Base-by-base conservation (phyloP, 2,113 vertebrate genomes). In the Protobothrops mucrosquamatus region DNA sequence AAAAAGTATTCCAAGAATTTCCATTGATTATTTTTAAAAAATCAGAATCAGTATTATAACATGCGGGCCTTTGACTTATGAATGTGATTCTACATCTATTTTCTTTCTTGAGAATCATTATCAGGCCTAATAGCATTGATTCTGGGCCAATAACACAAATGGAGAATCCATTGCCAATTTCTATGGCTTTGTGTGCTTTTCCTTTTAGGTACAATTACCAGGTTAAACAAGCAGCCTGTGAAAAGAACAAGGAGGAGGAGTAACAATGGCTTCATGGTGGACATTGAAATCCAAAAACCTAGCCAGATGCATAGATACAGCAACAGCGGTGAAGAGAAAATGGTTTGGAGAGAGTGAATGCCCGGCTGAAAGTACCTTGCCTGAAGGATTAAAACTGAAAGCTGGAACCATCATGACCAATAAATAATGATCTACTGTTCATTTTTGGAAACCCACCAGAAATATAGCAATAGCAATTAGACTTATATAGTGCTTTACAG, bases 21-120 rank as follows among this genome's bases (percentile, higher is more conserved):
- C 81, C 91, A 93, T 54, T 93, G 57, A 61, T 22, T 92, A 20
- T 51, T 51, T 51, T 51, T 86, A 18, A 93, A 95, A 92, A 95
- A 92, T 89, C 95, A 85, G 69, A 39, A 26, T 24, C 55, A 52
- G n/a, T 34, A 85, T 51, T 24, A 39, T 22, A 48, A 52, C 6
- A 90, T 18, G 55, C 24, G 39, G 11, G 15, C 12, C 7, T 34
- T 11, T 23, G 20, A 43, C 18, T 39, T 81, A 43, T 23, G 18
- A 81, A 24, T 92, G 26, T 7, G 46, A 55, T 43, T 24, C 69
- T n/a, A 85, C 9, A 86, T 26, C 10, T 22, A 34, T 61, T 69
- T 48, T 24, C 46, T 69, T 39, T 61, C 7, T 24, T 7, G 15
- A 55, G n/a, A 22, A 1, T 59, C 55, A 69, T 46, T 54, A 85